Percentiles rank a stretch among this genome's conserved stretches.
phyloP scores from a whole-genome alignment of 2,113 vertebrate genomes.

The Leptobrachium ailaonicum region DNA sequence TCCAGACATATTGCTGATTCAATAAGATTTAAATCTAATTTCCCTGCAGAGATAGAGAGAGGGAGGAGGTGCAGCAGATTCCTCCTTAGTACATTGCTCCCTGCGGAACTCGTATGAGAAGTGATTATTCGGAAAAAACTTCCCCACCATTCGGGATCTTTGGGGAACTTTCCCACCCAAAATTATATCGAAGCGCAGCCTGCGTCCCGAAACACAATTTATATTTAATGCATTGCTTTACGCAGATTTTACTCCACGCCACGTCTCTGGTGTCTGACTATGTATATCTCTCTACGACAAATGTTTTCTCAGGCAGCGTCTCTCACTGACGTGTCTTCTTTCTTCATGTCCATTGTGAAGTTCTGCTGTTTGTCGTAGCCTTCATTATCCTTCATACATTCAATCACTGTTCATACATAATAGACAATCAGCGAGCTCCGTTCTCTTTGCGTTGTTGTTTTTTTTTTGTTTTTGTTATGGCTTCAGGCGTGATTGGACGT shows the following conservation, averaged over 20 bases:
- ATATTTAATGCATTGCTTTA: neutral
- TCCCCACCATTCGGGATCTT: too few species aligned
- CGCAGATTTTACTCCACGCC: neutral
- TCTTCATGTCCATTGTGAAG: neutral
- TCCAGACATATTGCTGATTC: too few species aligned
- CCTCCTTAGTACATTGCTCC: too few species aligned
- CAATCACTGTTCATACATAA: neutral
- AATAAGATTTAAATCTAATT: too few species aligned
- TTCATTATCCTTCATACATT: neutral
- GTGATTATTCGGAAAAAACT: too few species aligned
- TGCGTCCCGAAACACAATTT: neutral
- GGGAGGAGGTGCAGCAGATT: too few species aligned
- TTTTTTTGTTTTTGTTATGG: neutral
- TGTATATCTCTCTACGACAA: neutral
- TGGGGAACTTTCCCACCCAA: too few species aligned
- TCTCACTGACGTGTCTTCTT: neutral
- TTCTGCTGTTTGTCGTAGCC: neutral
- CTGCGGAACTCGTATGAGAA: too few species aligned
- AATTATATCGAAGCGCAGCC: neutral
- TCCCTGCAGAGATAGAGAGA: too few species aligned
- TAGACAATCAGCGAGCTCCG: neutral
- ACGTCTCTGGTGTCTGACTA: neutral
- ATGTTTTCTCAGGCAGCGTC: neutral
- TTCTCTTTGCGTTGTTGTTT: neutral
- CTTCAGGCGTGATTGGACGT: neutral